A percentile compares a stretch with the other conserved stretches of the same genome.
phyloP scores from a whole-genome alignment of 2,888 invertebrate species.

The Dryococelus australis region DNA sequence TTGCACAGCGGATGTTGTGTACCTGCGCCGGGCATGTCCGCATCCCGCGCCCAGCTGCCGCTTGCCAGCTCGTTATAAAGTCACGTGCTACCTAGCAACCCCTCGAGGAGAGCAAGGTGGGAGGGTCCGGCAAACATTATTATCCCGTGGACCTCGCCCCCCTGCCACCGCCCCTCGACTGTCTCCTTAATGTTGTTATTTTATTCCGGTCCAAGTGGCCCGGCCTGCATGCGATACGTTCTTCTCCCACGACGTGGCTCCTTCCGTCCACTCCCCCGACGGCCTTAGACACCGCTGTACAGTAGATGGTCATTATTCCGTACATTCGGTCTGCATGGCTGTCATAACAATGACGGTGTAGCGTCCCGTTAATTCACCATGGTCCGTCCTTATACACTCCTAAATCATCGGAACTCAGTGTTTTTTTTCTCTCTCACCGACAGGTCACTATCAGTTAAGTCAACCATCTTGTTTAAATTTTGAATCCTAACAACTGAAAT shows the following conservation, averaged over 20 bases:
- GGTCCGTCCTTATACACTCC: background rate
- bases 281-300: too few relatives aligned
- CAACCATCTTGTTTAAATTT: too few relatives aligned
- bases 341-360: background rate
- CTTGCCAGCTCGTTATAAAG: constrained; percentile 20
- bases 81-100: constrained; percentile 26
- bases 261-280: background rate
- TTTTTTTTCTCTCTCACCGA: background rate
- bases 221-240: constrained; percentile 23
- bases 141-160: background rate
- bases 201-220: constrained; percentile 29
- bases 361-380: background rate
- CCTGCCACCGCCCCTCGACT: background rate
- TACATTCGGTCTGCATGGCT: background rate
- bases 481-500: too few relatives aligned
- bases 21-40: too few relatives aligned
- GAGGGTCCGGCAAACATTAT: constrained; percentile 26
- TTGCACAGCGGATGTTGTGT: too few relatives aligned
- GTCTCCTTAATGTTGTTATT: constrained; percentile 28
- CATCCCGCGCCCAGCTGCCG: background rate
- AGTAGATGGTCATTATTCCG: background rate
- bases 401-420: background rate
- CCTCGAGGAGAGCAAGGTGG: background rate
- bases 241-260: background rate
- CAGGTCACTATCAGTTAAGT: too few relatives aligned